phyloP scores from a whole-genome alignment of 2,888 invertebrate species.

The Drosophila eohydei region DNA sequence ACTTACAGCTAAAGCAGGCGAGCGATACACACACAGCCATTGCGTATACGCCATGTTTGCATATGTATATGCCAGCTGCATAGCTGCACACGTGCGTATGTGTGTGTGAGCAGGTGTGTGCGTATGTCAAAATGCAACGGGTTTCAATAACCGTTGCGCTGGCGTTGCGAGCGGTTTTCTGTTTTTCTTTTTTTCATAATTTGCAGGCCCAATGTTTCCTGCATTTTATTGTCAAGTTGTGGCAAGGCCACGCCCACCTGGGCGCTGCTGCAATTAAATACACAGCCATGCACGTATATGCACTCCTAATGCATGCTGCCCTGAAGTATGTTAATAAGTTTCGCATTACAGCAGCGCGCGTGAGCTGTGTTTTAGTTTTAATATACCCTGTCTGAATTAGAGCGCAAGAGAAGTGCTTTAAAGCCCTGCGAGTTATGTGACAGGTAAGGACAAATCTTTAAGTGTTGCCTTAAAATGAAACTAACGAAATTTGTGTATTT shows the following conservation, averaged over 20 bases:
- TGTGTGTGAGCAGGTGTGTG: slow-evolving; percentile 15
- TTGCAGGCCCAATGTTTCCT: slow-evolving; percentile 59
- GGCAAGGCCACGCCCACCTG: slow-evolving; percentile 62
- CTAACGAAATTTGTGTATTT: neutral
- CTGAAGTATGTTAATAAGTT: slow-evolving; percentile 80
- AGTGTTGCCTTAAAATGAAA: neutral
- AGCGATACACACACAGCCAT: slow-evolving; percentile 42
- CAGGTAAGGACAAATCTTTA: neutral
- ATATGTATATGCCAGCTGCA: slow-evolving; percentile 4
- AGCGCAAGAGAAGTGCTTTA: neutral
- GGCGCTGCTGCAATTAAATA: slow-evolving; percentile 61
- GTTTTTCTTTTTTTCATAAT: slow-evolving; percentile 46
- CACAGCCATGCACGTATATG: slow-evolving; percentile 12
- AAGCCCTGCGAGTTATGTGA: no score
- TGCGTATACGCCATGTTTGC: slow-evolving; percentile 55
- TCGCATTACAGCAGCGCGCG: slow-evolving; percentile 59
- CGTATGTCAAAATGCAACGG: slow-evolving; percentile 19
- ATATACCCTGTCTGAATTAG: neutral
- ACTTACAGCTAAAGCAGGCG: slow-evolving; percentile 59
- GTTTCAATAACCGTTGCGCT: slow-evolving; percentile 68
- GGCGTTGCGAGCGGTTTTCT: slow-evolving; percentile 37
- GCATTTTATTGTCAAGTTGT: slow-evolving; percentile 72
- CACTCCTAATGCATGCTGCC: slow-evolving; percentile 62
- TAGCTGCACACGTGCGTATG: slow-evolving; percentile 8
- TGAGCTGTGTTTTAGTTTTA: slow-evolving; percentile 33